A percentile compares a stretch with the other conserved stretches of the same genome.
These are phyloP conservation scores for Pelusios castaneus DNA, from an alignment of 2,113 vertebrate species.

Conservation along the genomic window DNA sequence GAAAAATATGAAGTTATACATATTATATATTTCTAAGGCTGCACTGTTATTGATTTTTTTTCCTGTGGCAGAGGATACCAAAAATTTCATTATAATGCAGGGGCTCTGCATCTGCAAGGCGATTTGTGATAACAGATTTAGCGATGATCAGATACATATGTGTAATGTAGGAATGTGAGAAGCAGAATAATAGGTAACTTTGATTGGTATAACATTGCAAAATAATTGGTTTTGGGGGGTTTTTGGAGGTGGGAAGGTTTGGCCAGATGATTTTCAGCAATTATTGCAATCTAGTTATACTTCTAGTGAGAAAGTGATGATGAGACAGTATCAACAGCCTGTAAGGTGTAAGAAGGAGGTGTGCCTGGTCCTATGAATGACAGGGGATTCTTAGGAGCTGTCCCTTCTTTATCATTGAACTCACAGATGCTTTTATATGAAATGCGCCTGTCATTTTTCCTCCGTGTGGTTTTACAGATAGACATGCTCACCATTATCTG, in stretches of 20 bases:
- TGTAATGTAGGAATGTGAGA: fast-evolving
- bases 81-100: slow-evolving; percentile 14
- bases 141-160: background rate
- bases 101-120: background rate
- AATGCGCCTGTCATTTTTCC: background rate
- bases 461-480: background rate
- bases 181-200: background rate
- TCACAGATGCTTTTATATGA: background rate
- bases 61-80: background rate
- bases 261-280: background rate
- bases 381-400: background rate
- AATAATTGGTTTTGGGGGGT: background rate
- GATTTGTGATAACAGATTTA: background rate
- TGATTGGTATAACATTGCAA: background rate
- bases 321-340: background rate
- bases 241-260: background rate
- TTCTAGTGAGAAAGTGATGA: background rate
- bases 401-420: background rate
- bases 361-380: background rate
- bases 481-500: background rate
- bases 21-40: slow-evolving; percentile 10
- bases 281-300: background rate
- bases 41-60: slow-evolving; percentile 22
- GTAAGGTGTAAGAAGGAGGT: background rate
- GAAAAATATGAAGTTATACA: slow-evolving; percentile 41